Evolutionary conservation across 2,888 invertebrate genomes (phyloP), one percentile per base, ranked within the genome.

Genomic region (Caradrina clavipalpis): DNA sequence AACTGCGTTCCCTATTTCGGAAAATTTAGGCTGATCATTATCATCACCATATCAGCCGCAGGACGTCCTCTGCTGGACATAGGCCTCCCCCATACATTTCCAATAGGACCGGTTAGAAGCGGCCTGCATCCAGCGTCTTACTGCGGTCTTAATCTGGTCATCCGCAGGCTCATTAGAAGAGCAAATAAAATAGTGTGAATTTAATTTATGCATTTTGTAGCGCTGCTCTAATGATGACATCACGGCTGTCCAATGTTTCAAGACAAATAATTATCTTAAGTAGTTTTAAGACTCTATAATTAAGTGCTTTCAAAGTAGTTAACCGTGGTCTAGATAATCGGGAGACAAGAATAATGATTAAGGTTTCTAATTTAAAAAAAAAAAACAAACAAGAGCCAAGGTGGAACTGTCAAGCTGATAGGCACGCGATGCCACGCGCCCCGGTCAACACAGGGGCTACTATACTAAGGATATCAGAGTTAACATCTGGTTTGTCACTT

Each of bases 321-420:
- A 61, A 3, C 61, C 69, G 39, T 60, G 73, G 35, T 53, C 69
- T 75, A 60, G 39, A 75, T 73, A 73, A 65, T 53, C 22, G 11
- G 26, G 60, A 47, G 54, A 22, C 26, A 39, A 47, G 22, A 47
- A 56, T 39, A 55, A 55, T 58, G 7, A 19, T 49, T 55, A 21
- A 19, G n/a, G 22, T 42, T 49, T 62, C 13, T 22, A 49, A 31
- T 49, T 54, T 6, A 51, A 68, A 49, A 21, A 8, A 19, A 2
- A 15, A 35, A 15, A 71, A 49, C 31, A 5, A 63, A 17, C 55
- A 62, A 31, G 21, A 19, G 13, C 6, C 17, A 35, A 49, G 47
- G 35, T 71, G 39, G 7, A 22, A 17, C 19, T 66, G 57, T 31
- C 53, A n/a, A 35, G 57, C 13, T 49, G n/a, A 3, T 5, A 21